Conservation (phyloP, 2,113 vertebrate genomes). For the Aleadryas rufinucha region DNA sequence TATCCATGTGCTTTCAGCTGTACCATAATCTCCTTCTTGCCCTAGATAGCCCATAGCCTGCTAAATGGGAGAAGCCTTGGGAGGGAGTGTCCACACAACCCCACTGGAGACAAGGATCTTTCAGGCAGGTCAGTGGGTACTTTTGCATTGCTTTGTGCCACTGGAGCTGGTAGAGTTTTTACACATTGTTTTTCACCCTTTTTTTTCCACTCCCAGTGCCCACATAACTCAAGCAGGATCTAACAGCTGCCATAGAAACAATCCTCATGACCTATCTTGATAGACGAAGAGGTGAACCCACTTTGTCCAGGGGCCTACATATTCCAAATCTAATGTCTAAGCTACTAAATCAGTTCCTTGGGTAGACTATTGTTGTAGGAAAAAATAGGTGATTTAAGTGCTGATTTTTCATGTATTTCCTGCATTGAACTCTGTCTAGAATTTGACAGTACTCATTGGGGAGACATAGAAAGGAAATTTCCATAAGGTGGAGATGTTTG, state of each 20-base stretch:
- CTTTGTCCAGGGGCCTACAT: not conserved
- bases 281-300: not conserved
- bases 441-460: not conserved
- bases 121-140: not conserved
- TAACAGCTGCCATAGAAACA: not conserved
- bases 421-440: not conserved
- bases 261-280: not conserved
- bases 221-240: not conserved
- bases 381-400: not conserved
- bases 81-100: not conserved
- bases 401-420: not conserved
- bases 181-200: not conserved
- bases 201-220: not conserved
- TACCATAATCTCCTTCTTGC: not conserved
- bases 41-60: not conserved
- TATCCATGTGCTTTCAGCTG: not conserved
- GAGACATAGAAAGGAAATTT: not conserved
- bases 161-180: not conserved
- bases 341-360: not conserved
- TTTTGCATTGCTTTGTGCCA: not conserved
- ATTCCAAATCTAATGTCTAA: not conserved
- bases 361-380: not conserved
- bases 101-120: not conserved
- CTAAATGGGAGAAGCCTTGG: not conserved
- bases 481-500: not conserved